A percentile compares a stretch with the other conserved stretches of the same genome.
These are phyloP conservation scores for Laterallus jamaicensis DNA, from an alignment of 2,113 vertebrate species.

Conservation along the genomic window DNA sequence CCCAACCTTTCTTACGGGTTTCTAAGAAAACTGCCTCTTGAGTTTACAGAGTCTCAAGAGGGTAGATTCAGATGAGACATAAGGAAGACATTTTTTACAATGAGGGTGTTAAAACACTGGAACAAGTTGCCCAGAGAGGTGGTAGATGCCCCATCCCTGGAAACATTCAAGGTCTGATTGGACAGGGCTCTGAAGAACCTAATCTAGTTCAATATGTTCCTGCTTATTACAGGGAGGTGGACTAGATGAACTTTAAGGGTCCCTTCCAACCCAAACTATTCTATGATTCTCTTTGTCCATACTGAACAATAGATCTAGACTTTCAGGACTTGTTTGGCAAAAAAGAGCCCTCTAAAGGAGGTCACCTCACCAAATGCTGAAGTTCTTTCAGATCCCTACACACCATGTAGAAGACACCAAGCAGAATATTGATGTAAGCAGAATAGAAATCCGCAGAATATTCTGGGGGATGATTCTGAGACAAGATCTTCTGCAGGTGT, in stretches of 20 bases:
- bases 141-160: background rate
- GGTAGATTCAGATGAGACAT: background rate
- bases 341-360: background rate
- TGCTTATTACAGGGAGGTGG: rapidly evolving
- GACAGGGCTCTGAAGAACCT: background rate
- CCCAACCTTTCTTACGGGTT: background rate
- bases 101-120: background rate
- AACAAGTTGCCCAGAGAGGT: background rate
- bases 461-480: constrained; percentile 83
- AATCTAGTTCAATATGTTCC: background rate
- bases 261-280: background rate
- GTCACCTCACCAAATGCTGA: constrained; percentile 86
- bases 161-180: background rate
- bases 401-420: constrained; percentile 95
- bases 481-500: constrained; percentile 91
- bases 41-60: background rate
- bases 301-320: background rate
- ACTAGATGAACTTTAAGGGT: background rate
- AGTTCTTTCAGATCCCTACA: constrained; percentile 96
- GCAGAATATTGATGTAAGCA: constrained; percentile 94
- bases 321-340: background rate
- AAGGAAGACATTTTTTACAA: background rate
- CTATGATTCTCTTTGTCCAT: background rate
- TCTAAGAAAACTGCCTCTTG: background rate
- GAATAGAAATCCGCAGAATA: constrained; percentile 91